Evolutionary conservation across 2,797 vertebrate genomes (phyloP).

Genomic region (Sebastes trivittatus): DNA sequence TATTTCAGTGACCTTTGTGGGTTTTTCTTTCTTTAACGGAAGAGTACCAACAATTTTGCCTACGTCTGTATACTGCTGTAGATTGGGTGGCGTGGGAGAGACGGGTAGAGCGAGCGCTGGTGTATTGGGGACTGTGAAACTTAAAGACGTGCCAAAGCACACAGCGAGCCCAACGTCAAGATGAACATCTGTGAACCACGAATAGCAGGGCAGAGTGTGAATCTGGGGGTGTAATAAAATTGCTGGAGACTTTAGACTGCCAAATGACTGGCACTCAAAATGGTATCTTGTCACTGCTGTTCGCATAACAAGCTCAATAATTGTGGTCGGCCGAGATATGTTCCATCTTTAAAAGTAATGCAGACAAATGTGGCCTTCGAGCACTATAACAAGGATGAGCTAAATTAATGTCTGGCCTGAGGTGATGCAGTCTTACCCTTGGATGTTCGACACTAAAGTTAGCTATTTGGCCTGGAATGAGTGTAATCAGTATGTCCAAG

Average conservation of each 20-base stretch:
- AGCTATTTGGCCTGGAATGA: constrained; percentile 23
- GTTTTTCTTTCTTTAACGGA: too few relatives aligned
- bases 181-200: constrained; percentile 26
- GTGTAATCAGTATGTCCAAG: constrained; percentile 28
- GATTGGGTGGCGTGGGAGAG: not conserved
- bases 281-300: not conserved
- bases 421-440: not conserved
- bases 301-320: not conserved
- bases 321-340: not conserved
- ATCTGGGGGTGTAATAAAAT: not conserved
- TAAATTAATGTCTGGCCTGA: constrained; percentile 5
- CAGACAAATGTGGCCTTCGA: constrained; percentile 9
- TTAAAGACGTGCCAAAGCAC: not conserved
- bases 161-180: not conserved
- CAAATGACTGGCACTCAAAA: constrained; percentile 1
- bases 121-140: constrained; percentile 9
- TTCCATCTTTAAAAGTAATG: not conserved
- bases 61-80: constrained; percentile 47
- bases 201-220: not conserved
- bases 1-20: too few relatives aligned
- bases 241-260: not conserved
- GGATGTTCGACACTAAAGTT: constrained; percentile 4
- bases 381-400: not conserved
- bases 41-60: too few relatives aligned
- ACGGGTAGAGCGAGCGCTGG: not conserved